Percentiles rank a stretch among this genome's conserved stretches.
Conservation (phyloP, 2,888 invertebrate species). For the Acronicta aceris region DNA sequence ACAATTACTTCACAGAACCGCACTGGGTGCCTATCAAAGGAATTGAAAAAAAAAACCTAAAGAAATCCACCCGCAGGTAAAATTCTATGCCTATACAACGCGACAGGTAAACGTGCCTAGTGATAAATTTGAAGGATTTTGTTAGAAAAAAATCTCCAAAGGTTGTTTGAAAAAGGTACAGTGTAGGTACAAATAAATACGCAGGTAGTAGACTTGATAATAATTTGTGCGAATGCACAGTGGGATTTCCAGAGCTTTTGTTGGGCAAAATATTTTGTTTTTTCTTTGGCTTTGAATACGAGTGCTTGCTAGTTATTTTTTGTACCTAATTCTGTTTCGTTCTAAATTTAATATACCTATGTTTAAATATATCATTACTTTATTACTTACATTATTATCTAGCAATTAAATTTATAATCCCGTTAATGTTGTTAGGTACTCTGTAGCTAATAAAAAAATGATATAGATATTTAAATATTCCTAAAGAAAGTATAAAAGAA, state of each 20-base stretch:
- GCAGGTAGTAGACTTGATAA: slow-evolving; percentile 51
- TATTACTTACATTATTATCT: too few species aligned
- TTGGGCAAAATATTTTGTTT: slow-evolving; percentile 2
- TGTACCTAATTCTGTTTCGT: neutral
- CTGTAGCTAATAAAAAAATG: too few species aligned
- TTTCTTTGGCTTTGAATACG: neutral
- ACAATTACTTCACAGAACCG: slow-evolving; percentile 51
- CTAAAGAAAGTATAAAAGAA: neutral
- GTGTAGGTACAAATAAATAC: slow-evolving; percentile 45
- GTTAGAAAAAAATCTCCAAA: slow-evolving; percentile 45
- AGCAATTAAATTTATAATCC: too few species aligned
- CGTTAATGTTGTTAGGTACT: too few species aligned
- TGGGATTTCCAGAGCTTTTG: slow-evolving; percentile 23
- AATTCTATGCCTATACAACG: slow-evolving; percentile 39
- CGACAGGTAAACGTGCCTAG: slow-evolving; percentile 56
- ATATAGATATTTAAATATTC: too few species aligned
- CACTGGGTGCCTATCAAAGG: slow-evolving; percentile 52
- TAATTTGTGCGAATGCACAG: slow-evolving; percentile 53
- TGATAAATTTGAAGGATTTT: slow-evolving; percentile 57
- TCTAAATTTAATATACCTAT: neutral
- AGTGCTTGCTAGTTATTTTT: neutral
- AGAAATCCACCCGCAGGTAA: slow-evolving; percentile 56
- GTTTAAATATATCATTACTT: too few species aligned
- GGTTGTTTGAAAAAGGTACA: slow-evolving; percentile 50
- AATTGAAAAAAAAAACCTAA: slow-evolving; percentile 54